Evolutionary conservation across 2,888 invertebrate species (phyloP).

Genomic region (Ametastegia equiseti): DNA sequence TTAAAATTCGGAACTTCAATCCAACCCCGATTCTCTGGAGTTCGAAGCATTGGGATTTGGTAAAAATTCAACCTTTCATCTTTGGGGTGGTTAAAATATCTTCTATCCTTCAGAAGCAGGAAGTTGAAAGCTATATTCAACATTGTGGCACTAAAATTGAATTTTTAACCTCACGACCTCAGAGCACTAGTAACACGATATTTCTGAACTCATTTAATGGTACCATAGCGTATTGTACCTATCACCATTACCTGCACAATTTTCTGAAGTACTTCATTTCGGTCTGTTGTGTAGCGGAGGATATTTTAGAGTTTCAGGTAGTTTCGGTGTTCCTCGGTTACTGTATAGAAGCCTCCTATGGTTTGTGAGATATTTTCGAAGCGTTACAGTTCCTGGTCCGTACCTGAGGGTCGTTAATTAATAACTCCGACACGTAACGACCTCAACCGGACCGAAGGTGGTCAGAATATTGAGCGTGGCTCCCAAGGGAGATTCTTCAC

Average conservation of each 20-base stretch:
- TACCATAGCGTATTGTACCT: too few relatives aligned
- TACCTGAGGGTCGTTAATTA: slow-evolving; percentile 29
- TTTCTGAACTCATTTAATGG: too few relatives aligned
- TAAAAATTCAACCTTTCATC: too few relatives aligned
- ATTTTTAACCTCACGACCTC: too few relatives aligned
- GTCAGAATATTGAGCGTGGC: slow-evolving; percentile 4
- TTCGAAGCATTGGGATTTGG: too few relatives aligned
- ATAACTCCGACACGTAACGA: slow-evolving; percentile 23
- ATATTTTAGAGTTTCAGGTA: not conserved
- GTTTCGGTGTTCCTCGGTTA: not conserved
- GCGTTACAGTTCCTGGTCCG: not conserved
- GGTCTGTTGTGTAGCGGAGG: not conserved
- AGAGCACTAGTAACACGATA: too few relatives aligned
- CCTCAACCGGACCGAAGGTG: not conserved
- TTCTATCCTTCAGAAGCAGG: too few relatives aligned
- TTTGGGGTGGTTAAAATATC: too few relatives aligned
- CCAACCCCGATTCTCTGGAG: too few relatives aligned
- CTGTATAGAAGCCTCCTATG: not conserved
- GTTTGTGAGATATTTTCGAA: not conserved
- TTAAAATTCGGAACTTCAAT: too few relatives aligned
- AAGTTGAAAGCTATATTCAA: too few relatives aligned
- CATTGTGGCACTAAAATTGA: too few relatives aligned
- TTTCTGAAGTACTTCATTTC: not conserved
- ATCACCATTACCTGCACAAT: not conserved
- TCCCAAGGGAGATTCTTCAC: slow-evolving; percentile 9